These are phyloP conservation scores for Volucella inflata DNA, from an alignment of 2,888 invertebrate genomes.

Conservation along the genomic window DNA sequence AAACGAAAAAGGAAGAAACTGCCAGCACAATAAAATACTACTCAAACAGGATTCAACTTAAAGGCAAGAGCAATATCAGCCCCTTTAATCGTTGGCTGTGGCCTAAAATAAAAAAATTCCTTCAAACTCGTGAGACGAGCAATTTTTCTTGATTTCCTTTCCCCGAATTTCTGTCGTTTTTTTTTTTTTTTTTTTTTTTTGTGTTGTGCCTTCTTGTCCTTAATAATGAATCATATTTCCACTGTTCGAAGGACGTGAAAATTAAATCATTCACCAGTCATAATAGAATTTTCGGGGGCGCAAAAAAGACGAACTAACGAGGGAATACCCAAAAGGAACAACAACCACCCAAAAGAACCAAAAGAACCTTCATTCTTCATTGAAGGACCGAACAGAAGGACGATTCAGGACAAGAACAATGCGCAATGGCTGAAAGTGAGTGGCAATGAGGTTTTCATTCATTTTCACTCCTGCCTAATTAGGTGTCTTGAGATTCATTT, in stretches of 20 bases:
- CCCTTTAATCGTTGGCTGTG: too few relatives aligned
- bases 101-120: too few relatives aligned
- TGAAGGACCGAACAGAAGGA: too few relatives aligned
- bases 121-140: too few relatives aligned
- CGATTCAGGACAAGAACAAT: slow-evolving; percentile 25
- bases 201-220: not conserved
- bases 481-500: slow-evolving; percentile 53
- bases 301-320: slow-evolving; percentile 6
- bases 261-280: slow-evolving; percentile 65
- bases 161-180: not conserved
- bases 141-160: not conserved
- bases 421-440: slow-evolving; percentile 49
- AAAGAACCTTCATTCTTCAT: not conserved
- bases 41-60: too few relatives aligned
- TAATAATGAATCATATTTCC: slow-evolving; percentile 69
- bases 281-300: slow-evolving; percentile 41
- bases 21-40: not conserved
- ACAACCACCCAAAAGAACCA: too few relatives aligned
- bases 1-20: not conserved
- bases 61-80: too few relatives aligned
- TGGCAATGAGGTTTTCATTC: slow-evolving; percentile 50
- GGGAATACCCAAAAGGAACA: not conserved
- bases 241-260: slow-evolving; percentile 45
- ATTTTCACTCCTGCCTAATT: slow-evolving; percentile 61
- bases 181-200: not conserved